phyloP scores from a whole-genome alignment of 2,797 vertebrate genomes.

The Sebastes nivosus region DNA sequence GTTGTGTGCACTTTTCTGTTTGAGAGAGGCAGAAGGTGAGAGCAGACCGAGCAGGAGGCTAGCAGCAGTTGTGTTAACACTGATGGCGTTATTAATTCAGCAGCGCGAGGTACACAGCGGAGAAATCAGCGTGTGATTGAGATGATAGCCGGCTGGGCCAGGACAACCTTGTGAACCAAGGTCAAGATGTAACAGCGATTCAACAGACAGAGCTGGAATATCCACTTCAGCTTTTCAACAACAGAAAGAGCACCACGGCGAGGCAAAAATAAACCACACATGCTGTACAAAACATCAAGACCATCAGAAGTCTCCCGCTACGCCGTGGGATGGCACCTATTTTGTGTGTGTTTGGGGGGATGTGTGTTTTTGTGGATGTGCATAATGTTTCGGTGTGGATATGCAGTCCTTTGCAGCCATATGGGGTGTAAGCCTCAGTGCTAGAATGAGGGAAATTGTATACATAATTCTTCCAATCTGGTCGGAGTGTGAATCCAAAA shows the following conservation, averaged over 20 bases:
- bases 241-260: not conserved
- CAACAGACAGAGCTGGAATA: constrained; percentile 25
- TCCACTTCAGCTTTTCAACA: constrained; percentile 14
- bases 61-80: constrained; percentile 54
- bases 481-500: not conserved
- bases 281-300: not conserved
- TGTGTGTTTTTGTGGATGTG: not conserved
- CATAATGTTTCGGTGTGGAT: not conserved
- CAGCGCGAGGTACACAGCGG: constrained; percentile 30
- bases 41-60: not conserved
- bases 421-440: not conserved
- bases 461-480: not conserved
- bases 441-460: not conserved
- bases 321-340: not conserved
- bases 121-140: constrained; percentile 57
- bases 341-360: not conserved
- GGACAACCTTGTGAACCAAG: constrained; percentile 55
- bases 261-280: constrained; percentile 19
- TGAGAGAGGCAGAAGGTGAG: constrained; percentile 33
- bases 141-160: constrained; percentile 36
- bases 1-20: not conserved
- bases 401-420: not conserved
- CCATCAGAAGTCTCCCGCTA: not conserved
- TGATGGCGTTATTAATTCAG: constrained; percentile 73
- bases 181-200: constrained; percentile 50